Evolutionary conservation across 1,140 invertebrate species (phyloP), one percentile per base, ranked within the genome.

Genomic region (Drosophila sucinea): DNA sequence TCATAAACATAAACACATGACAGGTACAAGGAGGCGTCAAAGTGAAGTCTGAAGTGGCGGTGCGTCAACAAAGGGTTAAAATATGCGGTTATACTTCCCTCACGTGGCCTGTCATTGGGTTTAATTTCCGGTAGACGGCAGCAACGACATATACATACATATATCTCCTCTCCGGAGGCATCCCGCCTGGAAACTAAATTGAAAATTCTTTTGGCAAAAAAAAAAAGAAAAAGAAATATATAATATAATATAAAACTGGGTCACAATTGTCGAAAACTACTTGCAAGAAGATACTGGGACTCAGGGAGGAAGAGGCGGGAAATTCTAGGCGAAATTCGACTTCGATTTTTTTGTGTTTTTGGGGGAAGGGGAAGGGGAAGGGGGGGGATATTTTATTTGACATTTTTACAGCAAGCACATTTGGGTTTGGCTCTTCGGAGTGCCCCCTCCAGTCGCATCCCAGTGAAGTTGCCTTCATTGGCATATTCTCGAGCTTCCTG

Each of bases 61-160:
- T 55, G 73, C 68, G 58, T 60, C 81, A 81, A 85, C 70, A 87
- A 85, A 85, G 84, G 82, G 82, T 82, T 81, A 60, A 82, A 67
- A 67, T 77, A 66, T 81, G 73, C 69, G 69, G 62, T 68, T 54
- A 51, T 27, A 62, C 33, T 62, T 67, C 60, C 73, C 56, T 63
- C 69, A 67, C 67, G 69, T 79, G 73, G 77, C 68, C 58, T 79
- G 82, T 87, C 82, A 86, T 87, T 85, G 83, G 71, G 73, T 82
- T 86, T 86, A 87, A 86, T 86, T 86, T 86, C 82, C 82, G 82
- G 73, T 65, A 77, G 55, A 67, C 83, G 80, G 73, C 62, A 76
- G 75, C 79, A 70, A 27, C 44, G 73, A 66, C 73, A 76, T 76
- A 35, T 73, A 74, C 63, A 74, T 38, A 58, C 29, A 30, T 57